Conservation (phyloP, 1,140 invertebrate genomes). For the Drosophila gunungcola region DNA sequence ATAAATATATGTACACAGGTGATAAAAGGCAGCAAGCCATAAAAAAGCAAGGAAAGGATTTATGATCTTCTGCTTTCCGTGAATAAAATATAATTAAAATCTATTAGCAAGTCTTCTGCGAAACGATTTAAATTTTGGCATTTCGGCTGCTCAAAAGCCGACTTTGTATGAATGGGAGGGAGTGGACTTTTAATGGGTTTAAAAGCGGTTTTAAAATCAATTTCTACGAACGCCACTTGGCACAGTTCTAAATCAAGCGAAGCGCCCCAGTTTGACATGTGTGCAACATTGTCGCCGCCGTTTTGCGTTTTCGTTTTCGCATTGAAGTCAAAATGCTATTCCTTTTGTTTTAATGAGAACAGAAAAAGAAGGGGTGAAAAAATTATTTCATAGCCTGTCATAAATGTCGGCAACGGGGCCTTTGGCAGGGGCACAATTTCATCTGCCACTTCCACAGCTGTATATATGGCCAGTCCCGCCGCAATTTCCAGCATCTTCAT, state of each 20-base stretch:
- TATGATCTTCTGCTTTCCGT: background rate
- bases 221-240: slow-evolving; percentile 79
- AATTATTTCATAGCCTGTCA: slow-evolving; percentile 78
- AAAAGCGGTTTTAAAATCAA: slow-evolving; percentile 80
- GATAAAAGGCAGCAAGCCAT: slow-evolving; percentile 5
- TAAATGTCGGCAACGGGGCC: slow-evolving; percentile 74
- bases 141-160: slow-evolving; percentile 5
- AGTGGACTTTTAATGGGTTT: slow-evolving; percentile 67
- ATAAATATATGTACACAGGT: background rate
- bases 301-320: background rate
- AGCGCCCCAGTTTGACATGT: slow-evolving; percentile 80
- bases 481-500: slow-evolving; percentile 80
- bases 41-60: slow-evolving; percentile 1
- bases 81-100: slow-evolving; percentile 39
- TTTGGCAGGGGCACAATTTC: slow-evolving; percentile 44
- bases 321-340: slow-evolving; percentile 41
- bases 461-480: slow-evolving; percentile 17
- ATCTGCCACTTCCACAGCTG: slow-evolving; percentile 30
- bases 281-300: slow-evolving; percentile 68
- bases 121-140: slow-evolving; percentile 17
- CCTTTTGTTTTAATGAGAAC: slow-evolving; percentile 51
- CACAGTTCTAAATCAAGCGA: slow-evolving; percentile 79
- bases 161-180: slow-evolving; percentile 38
- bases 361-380: slow-evolving; percentile 23
- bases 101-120: slow-evolving; percentile 42